These are phyloP conservation scores for Pogonognathellus flavescens DNA, from an alignment of 1,140 invertebrate genomes.

Conservation along the genomic window DNA sequence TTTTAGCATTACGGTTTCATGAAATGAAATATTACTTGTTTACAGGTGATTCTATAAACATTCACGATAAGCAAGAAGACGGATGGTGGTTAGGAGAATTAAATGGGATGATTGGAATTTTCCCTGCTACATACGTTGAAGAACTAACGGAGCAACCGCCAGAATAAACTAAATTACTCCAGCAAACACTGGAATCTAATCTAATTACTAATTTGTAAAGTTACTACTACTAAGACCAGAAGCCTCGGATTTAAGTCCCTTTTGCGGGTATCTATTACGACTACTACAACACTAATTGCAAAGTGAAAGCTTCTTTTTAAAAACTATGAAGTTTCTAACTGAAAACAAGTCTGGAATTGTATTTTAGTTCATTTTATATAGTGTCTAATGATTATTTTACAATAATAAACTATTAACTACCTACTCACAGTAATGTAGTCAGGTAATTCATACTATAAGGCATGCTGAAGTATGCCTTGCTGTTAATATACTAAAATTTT, in stretches of 20 bases:
- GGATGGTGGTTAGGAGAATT: slow-evolving; percentile 95
- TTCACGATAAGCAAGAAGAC: slow-evolving; percentile 92
- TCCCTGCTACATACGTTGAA: slow-evolving; percentile 94
- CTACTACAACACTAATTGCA: slow-evolving; percentile 16
- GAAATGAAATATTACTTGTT: background rate
- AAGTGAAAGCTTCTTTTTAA: slow-evolving; percentile 34
- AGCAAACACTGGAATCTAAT: background rate
- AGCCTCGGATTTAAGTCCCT: background rate
- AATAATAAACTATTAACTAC: too few relatives aligned
- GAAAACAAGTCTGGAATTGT: slow-evolving; percentile 32
- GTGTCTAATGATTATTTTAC: too few relatives aligned
- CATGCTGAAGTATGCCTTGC: too few relatives aligned
- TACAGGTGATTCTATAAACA: slow-evolving; percentile 87
- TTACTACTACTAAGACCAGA: background rate
- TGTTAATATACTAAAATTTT: too few relatives aligned
- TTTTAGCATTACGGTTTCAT: too few relatives aligned
- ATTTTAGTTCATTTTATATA: slow-evolving; percentile 20
- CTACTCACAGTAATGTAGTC: too few relatives aligned
- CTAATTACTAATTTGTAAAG: background rate
- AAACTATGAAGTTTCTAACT: slow-evolving; percentile 29
- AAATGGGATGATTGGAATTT: slow-evolving; percentile 87
- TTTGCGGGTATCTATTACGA: background rate
- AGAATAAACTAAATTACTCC: slow-evolving; percentile 26
- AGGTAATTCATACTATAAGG: too few relatives aligned
- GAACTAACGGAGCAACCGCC: slow-evolving; percentile 69